Percentiles rank a stretch among this genome's conserved stretches.
These are phyloP conservation scores for Yponomeuta cagnagella DNA, from an alignment of 2,888 invertebrate species.

Conservation along the genomic window DNA sequence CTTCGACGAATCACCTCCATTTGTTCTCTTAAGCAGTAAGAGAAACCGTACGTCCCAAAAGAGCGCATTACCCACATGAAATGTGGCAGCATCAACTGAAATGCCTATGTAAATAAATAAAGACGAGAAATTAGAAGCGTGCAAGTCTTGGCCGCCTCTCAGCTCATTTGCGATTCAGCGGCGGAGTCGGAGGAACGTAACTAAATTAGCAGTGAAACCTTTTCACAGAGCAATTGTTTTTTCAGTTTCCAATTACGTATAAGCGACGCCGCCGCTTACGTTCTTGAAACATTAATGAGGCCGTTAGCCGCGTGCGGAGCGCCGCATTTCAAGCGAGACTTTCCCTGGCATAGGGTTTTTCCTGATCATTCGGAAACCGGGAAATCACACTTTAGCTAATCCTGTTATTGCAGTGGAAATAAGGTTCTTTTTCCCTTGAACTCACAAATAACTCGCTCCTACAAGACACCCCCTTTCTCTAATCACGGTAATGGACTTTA, in stretches of 20 bases:
- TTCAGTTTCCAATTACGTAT: slow-evolving; percentile 60
- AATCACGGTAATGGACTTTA: slow-evolving; percentile 64
- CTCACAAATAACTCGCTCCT: background rate
- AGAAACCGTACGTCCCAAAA: background rate
- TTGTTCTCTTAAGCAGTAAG: no score
- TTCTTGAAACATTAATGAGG: slow-evolving; percentile 66
- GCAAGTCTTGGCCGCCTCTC: slow-evolving; percentile 19
- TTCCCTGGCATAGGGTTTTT: background rate
- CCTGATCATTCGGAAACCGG: background rate
- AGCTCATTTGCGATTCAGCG: slow-evolving; percentile 45
- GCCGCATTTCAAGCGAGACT: background rate
- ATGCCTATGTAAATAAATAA: background rate
- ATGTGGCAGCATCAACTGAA: background rate
- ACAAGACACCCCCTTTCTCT: slow-evolving; percentile 23
- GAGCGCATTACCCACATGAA: background rate
- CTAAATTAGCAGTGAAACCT: slow-evolving; percentile 54
- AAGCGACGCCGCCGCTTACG: slow-evolving; percentile 52
- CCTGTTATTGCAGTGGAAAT: background rate
- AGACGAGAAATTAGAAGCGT: slow-evolving; percentile 3
- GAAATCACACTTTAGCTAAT: background rate
- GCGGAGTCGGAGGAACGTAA: slow-evolving; percentile 17
- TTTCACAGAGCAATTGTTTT: slow-evolving; percentile 55
- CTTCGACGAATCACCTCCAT: no score
- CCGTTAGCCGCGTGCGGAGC: slow-evolving; percentile 32
- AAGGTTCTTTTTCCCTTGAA: background rate